Conservation (phyloP, 2,888 invertebrate species). For the Diploptera punctata region DNA sequence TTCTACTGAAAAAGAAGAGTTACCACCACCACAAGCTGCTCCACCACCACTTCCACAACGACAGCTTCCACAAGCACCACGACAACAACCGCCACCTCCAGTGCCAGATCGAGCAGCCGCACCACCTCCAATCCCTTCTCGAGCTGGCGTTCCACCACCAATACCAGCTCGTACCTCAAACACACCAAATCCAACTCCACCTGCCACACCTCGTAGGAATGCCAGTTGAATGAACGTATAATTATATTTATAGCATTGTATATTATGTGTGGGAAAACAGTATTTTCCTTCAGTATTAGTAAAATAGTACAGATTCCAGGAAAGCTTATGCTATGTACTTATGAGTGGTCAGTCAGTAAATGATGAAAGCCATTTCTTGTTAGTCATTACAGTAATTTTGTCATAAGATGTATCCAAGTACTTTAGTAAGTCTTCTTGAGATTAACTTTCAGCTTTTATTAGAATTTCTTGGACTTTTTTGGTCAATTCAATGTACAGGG, state of each 20-base stretch:
- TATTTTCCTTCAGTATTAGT: slow-evolving; percentile 3
- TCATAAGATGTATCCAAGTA: too few relatives aligned
- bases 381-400: too few relatives aligned
- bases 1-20: slow-evolving; percentile 37
- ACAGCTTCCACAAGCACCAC: slow-evolving; percentile 51
- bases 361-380: too few relatives aligned
- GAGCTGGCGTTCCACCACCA: slow-evolving; percentile 57
- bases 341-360: too few relatives aligned
- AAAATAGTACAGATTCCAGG: background rate
- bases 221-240: slow-evolving; percentile 13
- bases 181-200: slow-evolving; percentile 24
- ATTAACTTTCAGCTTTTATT: too few relatives aligned
- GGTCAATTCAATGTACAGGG: too few relatives aligned
- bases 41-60: slow-evolving; percentile 51
- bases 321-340: too few relatives aligned
- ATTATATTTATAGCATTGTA: too few relatives aligned
- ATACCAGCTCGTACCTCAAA: slow-evolving; percentile 61
- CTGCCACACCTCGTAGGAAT: slow-evolving; percentile 32
- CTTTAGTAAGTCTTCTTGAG: too few relatives aligned
- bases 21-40: slow-evolving; percentile 43
- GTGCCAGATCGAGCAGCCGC: slow-evolving; percentile 51
- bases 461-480: too few relatives aligned
- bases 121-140: slow-evolving; percentile 55
- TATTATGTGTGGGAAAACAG: background rate
- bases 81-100: slow-evolving; percentile 53